Evolutionary conservation across 2,113 vertebrate species (phyloP), one percentile per base, ranked within the genome.

Genomic region (Indicator indicator): DNA sequence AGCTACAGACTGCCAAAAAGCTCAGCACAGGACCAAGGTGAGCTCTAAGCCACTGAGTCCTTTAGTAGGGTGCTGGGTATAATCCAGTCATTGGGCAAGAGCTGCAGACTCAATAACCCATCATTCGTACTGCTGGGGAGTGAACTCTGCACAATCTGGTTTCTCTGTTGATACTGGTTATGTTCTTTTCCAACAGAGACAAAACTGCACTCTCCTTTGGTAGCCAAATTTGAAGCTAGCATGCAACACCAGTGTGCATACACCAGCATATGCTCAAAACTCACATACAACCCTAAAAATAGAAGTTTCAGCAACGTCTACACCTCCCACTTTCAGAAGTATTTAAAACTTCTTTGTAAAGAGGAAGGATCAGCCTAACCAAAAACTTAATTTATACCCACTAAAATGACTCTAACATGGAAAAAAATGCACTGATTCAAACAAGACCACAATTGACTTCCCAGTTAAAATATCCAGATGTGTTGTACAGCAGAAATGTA

Each of bases 31-130:
- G 14, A 32, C 6, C 2, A 1, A 67, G 20, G 30, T 26, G 21
- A 78, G 32, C 33, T 79, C 62, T 24, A 48, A 16, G 18, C 30
- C 67, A 38, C 48, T 1, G 4, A 10, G 23, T 30, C 30, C 28
- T 73, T 38, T 28, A 1, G 0, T 5, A 40, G 56, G 23, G 23
- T 20, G 55, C 9, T 4, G 24, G 23, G 8, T 30, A 50, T 4
- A 76, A 78, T 10, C 10, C 68, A 33, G n/a, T 8, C 72, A 89
- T 5, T 3, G 1, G 33, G 26, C 23, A 91, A 60, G 27, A 79
- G 74, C 67, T 93, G 67, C 59, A 82, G 67, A 19, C 6, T 46
- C 67, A 27, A 7, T 2, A 63, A 10, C 42, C 13, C 73, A 28
- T 42, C 24, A 15, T 12, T 71, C 1, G 1, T 18, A 60, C 38